Evolutionary conservation across 2,888 invertebrate genomes (phyloP), one percentile per base, ranked within the genome.

Genomic region (Cactoblastis cactorum): DNA sequence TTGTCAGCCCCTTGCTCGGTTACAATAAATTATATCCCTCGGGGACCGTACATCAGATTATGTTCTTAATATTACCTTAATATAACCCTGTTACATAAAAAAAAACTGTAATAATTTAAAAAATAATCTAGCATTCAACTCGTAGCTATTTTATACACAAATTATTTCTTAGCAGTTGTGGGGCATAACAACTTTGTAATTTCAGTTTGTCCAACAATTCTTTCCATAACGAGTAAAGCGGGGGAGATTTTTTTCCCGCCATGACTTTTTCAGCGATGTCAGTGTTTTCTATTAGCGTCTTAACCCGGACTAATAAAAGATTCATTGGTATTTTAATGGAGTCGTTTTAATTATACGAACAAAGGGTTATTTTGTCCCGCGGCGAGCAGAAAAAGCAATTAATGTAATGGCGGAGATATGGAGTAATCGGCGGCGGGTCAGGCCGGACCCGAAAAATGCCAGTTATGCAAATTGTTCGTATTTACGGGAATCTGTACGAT

Each of bases 261-360:
- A 18, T 22, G 19, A n/a, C 35, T 14, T 14, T 19, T 17, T 17
- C 17, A 18, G 17, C 38, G 4, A 8, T 15, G 39, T 33, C 33
- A 9, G 38, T 14, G n/a, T 28, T 17, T 43, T 52, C 33, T 24
- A 28, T 24, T 28, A 22, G 22, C 53, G 46, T 46, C 55, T 45
- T 51, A 51, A 9, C 15, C 35, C 34, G 32, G 15, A 37, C 53
- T 33, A 49, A 59, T 58, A 64, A 70, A 72, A 71, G 69, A 73
- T 69, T 66, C 60, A 69, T 69, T 63, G 60, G 56, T 54, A 62
- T 69, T 65, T 69, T 73, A 80, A 80, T 76, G 67, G 77, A 72
- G 60, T 58, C 65, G 57, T 74, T 77, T 67, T 66, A 73, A 77
- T 74, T 69, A 65, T 70, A 73, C 65, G 67, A 65, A 67, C 65